Evolutionary conservation across 2,797 vertebrate species (phyloP), one percentile per base, ranked within the genome.

Genomic region (Sebastes oblongus): DNA sequence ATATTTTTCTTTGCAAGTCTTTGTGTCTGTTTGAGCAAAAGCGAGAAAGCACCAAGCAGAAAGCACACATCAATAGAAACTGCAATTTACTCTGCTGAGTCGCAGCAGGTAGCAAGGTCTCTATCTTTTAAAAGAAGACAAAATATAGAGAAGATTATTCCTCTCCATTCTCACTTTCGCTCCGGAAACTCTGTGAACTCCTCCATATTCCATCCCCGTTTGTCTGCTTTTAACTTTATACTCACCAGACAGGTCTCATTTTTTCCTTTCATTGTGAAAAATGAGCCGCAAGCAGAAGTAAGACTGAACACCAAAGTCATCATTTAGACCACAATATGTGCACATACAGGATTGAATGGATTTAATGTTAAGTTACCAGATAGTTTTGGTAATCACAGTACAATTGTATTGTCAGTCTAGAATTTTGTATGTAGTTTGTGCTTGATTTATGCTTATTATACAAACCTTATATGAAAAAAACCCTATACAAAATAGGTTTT

Each of bases 51-150:
- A 55, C 36, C 27, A 50, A 73, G 42, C 61, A 72, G 70, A 88
- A 32, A 81, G 67, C 36, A 69, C 59, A 75, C 78, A 85, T 83
- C 59, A 77, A 67, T 77, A 88, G 73, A 72, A 81, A 86, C 71
- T 50, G 73, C 66, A 69, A 78, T 85, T 88, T 83, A 60, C 80
- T 85, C 70, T 71, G 62, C 75, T 56, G 73, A 60, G 69, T 50
- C 77, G 72, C 81, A 75, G 78, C 70, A 81, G 73, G 76, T 60
- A 77, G 73, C 61, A 27, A 22, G 72, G 75, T 72, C 59, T 83
- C 72, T 32, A 71, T 81, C 66, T 82, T 46, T 67, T 56, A 36
- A 72, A 86, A 77, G 29, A 64, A 76, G 55, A 84, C 77, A 10
- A 30, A 29, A 25, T 30, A 81, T 30, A 18, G 66, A 80, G 71